Conservation (phyloP, 2,113 vertebrate genomes). For the Ophiodon elongatus region DNA sequence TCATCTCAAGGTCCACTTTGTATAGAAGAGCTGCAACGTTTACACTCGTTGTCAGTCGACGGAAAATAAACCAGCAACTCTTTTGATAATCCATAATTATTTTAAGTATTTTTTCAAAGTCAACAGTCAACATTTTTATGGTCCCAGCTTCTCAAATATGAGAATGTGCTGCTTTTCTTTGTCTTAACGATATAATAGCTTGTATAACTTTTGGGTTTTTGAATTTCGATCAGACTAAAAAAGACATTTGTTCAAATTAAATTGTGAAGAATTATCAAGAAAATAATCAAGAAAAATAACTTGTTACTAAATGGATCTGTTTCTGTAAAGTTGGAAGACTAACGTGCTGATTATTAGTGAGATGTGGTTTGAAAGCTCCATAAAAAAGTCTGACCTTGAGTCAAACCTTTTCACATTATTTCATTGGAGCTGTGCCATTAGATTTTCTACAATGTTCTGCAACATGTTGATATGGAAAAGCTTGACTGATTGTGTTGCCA, state of each 20-base stretch:
- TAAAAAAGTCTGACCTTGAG: neutral
- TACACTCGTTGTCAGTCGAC: neutral
- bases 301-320: neutral
- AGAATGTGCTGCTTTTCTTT: neutral
- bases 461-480: neutral
- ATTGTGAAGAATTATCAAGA: neutral
- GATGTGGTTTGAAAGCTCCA: neutral
- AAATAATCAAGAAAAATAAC: neutral
- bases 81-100: neutral
- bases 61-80: neutral
- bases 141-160: neutral
- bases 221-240: neutral
- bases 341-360: neutral
- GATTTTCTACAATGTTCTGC: neutral
- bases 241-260: neutral
- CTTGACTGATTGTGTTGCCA: neutral
- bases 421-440: neutral
- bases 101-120: neutral
- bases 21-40: neutral
- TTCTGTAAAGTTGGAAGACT: neutral
- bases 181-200: neutral
- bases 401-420: neutral
- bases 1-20: neutral
- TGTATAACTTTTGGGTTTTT: neutral
- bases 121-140: neutral